phyloP scores from a whole-genome alignment of 1,140 invertebrate species.

The Halotydeus destructor region DNA sequence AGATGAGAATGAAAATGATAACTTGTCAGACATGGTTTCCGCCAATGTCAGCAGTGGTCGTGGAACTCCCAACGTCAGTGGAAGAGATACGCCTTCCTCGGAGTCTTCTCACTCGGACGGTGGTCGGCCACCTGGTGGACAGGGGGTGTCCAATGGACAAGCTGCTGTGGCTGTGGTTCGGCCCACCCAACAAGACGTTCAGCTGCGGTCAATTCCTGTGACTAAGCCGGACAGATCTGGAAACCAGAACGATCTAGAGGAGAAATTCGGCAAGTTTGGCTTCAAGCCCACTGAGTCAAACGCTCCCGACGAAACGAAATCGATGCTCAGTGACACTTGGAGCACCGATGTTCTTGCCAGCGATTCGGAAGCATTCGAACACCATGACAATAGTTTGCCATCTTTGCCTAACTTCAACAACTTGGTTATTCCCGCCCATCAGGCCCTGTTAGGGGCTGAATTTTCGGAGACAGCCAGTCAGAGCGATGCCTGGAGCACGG shows the following conservation, averaged over 20 bases:
- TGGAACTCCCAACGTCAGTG: constrained; percentile 72
- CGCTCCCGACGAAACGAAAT: constrained; percentile 79
- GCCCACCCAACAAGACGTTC: not conserved
- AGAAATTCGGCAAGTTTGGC: constrained; percentile 97
- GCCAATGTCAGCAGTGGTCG: constrained; percentile 62
- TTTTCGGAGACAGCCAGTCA: not conserved
- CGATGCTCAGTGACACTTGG: constrained; percentile 90
- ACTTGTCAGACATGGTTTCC: constrained; percentile 80
- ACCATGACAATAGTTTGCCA: constrained; percentile 24
- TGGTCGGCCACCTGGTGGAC: not conserved
- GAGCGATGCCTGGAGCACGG: constrained; percentile 83
- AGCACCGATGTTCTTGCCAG: constrained; percentile 86
- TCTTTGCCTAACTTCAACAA: no score
- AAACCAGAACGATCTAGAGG: constrained; percentile 53
- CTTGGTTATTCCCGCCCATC: no score
- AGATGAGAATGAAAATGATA: constrained; percentile 73
- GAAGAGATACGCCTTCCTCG: constrained; percentile 78
- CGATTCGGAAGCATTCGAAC: constrained; percentile 60
- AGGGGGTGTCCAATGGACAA: not conserved
- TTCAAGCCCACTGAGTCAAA: constrained; percentile 61
- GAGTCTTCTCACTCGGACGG: constrained; percentile 27
- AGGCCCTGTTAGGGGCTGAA: not conserved
- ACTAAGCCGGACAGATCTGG: not conserved
- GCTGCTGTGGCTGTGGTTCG: no score
- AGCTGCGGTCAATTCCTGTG: not conserved